Evolutionary conservation across 2,888 invertebrate genomes (phyloP).

Genomic region (Hecatera dysodea): DNA sequence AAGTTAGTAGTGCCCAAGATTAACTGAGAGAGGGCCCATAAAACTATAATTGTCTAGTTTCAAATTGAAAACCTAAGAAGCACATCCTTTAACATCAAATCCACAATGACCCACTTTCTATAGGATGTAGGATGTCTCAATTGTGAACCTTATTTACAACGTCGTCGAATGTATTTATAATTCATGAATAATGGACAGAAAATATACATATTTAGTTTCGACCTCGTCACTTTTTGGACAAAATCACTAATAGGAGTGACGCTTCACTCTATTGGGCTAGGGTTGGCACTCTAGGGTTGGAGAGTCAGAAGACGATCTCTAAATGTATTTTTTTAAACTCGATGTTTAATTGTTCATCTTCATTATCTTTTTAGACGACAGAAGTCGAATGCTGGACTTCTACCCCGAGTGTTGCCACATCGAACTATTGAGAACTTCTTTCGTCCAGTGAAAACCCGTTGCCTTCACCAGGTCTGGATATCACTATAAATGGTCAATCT

Average conservation of each 20-base stretch:
- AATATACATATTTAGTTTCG: too few relatives aligned
- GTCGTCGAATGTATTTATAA: constrained; percentile 20
- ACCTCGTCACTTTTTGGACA: too few relatives aligned
- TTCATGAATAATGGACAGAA: too few relatives aligned
- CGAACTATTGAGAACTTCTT: background rate
- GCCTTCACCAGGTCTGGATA: background rate
- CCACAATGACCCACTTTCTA: constrained; percentile 12
- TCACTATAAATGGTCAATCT: background rate
- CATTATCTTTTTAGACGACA: background rate
- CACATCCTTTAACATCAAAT: constrained; percentile 7
- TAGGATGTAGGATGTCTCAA: background rate
- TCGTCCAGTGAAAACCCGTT: background rate
- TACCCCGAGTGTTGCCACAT: too few relatives aligned
- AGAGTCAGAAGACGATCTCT: too few relatives aligned
- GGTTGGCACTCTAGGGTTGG: too few relatives aligned
- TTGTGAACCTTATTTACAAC: constrained; percentile 12
- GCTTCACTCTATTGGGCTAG: too few relatives aligned
- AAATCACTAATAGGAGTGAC: too few relatives aligned
- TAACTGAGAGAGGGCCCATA: background rate
- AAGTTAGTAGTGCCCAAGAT: background rate
- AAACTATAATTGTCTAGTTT: constrained; percentile 1
- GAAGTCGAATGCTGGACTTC: background rate
- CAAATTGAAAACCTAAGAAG: constrained; percentile 1
- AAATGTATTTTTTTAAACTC: too few relatives aligned
- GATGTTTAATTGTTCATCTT: background rate